Percentiles rank a stretch among this genome's conserved stretches.
phyloP scores from a whole-genome alignment of 2,888 invertebrate species.

The Agonopterix subpropinquella region DNA sequence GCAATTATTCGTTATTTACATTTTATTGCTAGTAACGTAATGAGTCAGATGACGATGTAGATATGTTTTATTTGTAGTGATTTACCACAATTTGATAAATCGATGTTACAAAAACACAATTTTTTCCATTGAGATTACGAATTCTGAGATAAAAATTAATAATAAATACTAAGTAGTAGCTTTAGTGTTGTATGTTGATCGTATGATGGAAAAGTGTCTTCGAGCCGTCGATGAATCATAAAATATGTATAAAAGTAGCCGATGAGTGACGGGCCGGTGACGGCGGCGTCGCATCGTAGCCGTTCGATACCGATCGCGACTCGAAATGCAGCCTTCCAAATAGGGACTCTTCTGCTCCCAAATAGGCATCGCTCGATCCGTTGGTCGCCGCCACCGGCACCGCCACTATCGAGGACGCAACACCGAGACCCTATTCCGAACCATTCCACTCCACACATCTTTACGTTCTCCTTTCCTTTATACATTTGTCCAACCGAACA shows the following conservation, averaged over 20 bases:
- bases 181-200: too few relatives aligned
- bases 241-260: conserved; percentile 1
- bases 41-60: too few relatives aligned
- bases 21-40: too few relatives aligned
- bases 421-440: conserved; percentile 24
- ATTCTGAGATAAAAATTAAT: too few relatives aligned
- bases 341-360: conserved; percentile 58
- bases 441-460: background rate
- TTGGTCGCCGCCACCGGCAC: conserved; percentile 28
- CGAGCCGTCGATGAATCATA: too few relatives aligned
- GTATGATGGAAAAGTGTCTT: too few relatives aligned
- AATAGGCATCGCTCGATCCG: conserved; percentile 51
- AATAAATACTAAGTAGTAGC: too few relatives aligned
- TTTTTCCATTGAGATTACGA: too few relatives aligned
- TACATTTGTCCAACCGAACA: background rate
- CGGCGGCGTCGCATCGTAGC: conserved; percentile 32
- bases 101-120: too few relatives aligned
- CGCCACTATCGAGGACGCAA: conserved; percentile 55
- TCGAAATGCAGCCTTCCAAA: conserved; percentile 70
- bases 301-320: conserved; percentile 60
- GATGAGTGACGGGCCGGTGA: conserved; percentile 51
- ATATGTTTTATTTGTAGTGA: too few relatives aligned
- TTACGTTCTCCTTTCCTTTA: background rate
- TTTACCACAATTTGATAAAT: too few relatives aligned
- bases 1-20: too few relatives aligned